Evolutionary conservation across 2,888 invertebrate genomes (phyloP), one percentile per base, ranked within the genome.

Genomic region (Monoplex corrugatus): DNA sequence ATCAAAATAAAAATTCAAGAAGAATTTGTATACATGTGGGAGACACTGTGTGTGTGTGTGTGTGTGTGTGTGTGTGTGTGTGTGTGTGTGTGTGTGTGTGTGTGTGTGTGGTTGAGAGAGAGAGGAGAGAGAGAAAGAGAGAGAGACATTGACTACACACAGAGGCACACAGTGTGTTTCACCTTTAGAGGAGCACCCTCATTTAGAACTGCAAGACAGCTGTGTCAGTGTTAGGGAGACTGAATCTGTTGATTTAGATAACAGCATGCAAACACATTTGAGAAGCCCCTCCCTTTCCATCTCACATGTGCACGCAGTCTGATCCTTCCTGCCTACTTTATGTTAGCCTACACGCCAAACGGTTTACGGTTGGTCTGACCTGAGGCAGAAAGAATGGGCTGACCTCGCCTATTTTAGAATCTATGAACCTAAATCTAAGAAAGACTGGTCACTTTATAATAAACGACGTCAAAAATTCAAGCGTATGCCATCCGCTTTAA

Each of bases 211-310:
- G n/a, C n/a, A n/a, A n/a, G n/a, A n/a, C 68, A 68, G 68, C 68
- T 28, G 68, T 68, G n/a, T n/a, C n/a, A n/a, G n/a, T n/a, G n/a
- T n/a, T 23, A n/a, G 68, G 28, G 68, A n/a, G 68, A 68, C 2
- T 28, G 68, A 28, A 68, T 68, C 68, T 68, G 68, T 68, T 68
- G 68, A 68, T 68, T 68, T 28, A 68, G 68, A n/a, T 68, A 68
- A 68, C 68, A 68, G 8, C 68, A 68, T 68, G 6, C n/a, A 8
- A 19, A 68, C 68, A 68, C 68, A 23, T 68, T 28, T 68, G n/a
- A 50, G 16, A n/a, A 68, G n/a, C 68, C 68, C 68, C 68, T 68
- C 68, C 68, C 68, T 68, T n/a, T 8, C 2, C 23, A 19, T 8
- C 68, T 23, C 68, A 68, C 68, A 68, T 68, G 19, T 68, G 68